Evolutionary conservation across 1,140 invertebrate genomes (phyloP), one percentile per base, ranked within the genome.

Genomic region (Saccostrea glomerata): DNA sequence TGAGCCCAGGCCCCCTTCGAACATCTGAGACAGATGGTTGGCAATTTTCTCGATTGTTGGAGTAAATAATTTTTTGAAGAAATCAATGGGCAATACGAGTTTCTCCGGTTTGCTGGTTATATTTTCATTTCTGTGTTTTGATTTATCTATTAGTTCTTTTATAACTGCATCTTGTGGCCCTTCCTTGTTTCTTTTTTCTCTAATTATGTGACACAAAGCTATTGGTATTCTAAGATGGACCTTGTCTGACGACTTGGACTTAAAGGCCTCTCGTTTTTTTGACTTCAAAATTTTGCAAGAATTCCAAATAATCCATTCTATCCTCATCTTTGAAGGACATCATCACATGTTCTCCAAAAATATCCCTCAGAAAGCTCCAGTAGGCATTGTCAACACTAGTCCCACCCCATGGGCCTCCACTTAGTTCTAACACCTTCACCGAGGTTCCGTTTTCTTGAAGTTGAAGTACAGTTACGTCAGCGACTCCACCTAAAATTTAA

Each of bases 381-480:
- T 85, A 88, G 6, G 87, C 87, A 0, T 85, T 66, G 13, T 88
- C 87, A 4, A 88, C 47, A 82, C 47, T 36, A 55, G 84, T 88
- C 58, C 88, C 88, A 7, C 88, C 88, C 30, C 82, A 89, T 30
- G 47, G 25, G 36, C 88, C 86, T 0, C 86, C 88, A 40, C 82
- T 70, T 20, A 82, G 86, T 54, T 63, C 82, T 23, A 84, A 60
- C 20, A 89, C 25, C 20, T 84, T 82, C 30, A 58, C 60, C 15
- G 87, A 58, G 4, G 58, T 86, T 87, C 88, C 15, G 85, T 56
- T 20, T 40, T 54, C 47, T 60, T 84, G 54, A 55, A 85, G 66
- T n/a, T 73, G 47, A 30, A 89, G 88, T 1, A 87, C 85, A 20
- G 89, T 89, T 82, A 90, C 90, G 25, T 91, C 89, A 17, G 88